These are phyloP conservation scores for Eremobia ochroleuca DNA, from an alignment of 2,888 invertebrate species.

Conservation along the genomic window DNA sequence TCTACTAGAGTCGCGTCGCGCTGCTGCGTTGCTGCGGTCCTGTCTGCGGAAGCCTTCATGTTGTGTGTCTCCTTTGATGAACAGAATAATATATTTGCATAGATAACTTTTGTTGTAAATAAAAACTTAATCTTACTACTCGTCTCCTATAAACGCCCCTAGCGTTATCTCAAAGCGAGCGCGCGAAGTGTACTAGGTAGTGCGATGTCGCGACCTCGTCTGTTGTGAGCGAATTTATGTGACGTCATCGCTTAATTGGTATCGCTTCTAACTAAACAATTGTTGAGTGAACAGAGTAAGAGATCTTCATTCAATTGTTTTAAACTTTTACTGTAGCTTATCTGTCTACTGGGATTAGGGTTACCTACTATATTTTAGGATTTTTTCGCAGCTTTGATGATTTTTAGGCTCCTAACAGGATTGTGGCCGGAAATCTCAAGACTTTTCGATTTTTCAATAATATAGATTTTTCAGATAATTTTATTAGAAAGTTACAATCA, in stretches of 20 bases:
- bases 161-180: conserved; percentile 54
- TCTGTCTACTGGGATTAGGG: neutral
- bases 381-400: too few species aligned
- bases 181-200: conserved; percentile 52
- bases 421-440: too few species aligned
- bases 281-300: conserved; percentile 13
- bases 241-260: conserved; percentile 52
- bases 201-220: conserved; percentile 57
- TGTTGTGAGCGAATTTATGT: conserved; percentile 61
- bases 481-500: too few species aligned
- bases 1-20: too few species aligned
- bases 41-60: too few species aligned
- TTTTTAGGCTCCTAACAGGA: too few species aligned
- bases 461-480: too few species aligned
- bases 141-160: conserved; percentile 22
- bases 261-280: conserved; percentile 43
- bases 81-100: neutral
- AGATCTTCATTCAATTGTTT: conserved; percentile 25
- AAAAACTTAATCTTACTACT: neutral
- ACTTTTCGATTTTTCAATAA: too few species aligned
- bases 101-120: neutral
- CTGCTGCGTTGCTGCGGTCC: too few species aligned
- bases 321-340: conserved; percentile 6
- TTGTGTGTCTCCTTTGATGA: neutral
- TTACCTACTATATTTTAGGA: too few species aligned